Conservation (phyloP, 2,113 vertebrate species). For the Phrynocephalus versicolor region DNA sequence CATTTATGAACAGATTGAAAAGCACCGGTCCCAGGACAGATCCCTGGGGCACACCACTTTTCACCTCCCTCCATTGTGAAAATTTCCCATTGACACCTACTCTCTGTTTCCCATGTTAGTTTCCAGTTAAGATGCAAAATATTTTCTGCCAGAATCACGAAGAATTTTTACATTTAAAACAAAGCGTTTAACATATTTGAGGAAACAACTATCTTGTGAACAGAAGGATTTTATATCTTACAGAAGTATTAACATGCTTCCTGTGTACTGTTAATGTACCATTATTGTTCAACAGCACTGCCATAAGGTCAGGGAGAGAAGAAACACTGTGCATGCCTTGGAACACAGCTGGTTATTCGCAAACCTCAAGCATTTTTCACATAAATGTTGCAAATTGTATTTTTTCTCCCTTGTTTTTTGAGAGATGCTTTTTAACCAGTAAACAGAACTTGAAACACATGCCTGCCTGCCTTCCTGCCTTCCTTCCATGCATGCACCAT, state of each 20-base stretch:
- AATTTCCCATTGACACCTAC: too few species aligned
- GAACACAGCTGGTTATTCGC: constrained; percentile 45
- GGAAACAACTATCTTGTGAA: background rate
- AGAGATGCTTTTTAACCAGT: constrained; percentile 7
- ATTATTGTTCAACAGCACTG: constrained; percentile 25
- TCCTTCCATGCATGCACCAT: background rate
- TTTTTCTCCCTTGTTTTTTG: constrained; percentile 6
- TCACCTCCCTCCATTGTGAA: too few species aligned
- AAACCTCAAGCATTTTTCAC: constrained; percentile 37
- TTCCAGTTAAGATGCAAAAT: too few species aligned
- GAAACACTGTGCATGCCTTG: constrained; percentile 26
- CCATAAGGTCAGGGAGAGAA: constrained; percentile 36
- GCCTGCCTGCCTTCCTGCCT: background rate
- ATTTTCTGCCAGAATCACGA: too few species aligned
- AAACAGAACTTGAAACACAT: constrained; percentile 25
- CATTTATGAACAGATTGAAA: too few species aligned
- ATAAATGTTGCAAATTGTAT: constrained; percentile 5
- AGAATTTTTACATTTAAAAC: too few species aligned
- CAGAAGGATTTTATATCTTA: constrained; percentile 8
- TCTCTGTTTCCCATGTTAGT: too few species aligned
- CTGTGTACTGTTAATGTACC: constrained; percentile 47
- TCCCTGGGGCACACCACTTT: too few species aligned
- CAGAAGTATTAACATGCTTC: constrained; percentile 17
- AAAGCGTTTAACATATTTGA: background rate
- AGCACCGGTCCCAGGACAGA: too few species aligned